Evolutionary conservation across 2,113 vertebrate species (phyloP).

Genomic region (Oryzias javanicus): DNA sequence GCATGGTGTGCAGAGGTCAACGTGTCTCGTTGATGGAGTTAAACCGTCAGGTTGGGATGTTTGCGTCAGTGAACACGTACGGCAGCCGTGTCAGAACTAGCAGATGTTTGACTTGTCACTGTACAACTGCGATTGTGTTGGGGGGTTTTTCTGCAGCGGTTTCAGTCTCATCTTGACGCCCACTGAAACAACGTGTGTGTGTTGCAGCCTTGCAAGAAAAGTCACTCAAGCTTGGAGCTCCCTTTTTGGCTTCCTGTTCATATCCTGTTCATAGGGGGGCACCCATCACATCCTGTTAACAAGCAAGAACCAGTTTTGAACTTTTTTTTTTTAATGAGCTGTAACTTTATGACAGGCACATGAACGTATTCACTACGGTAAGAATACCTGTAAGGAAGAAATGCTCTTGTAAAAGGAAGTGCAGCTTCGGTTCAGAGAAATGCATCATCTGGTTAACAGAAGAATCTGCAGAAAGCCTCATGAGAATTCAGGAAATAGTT

Average conservation of each 20-base stretch:
- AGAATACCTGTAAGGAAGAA: too few species aligned
- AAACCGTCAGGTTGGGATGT: neutral
- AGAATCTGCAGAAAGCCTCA: too few species aligned
- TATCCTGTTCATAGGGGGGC: constrained; percentile 31
- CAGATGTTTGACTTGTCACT: constrained; percentile 16
- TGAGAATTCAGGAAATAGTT: too few species aligned
- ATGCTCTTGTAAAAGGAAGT: too few species aligned
- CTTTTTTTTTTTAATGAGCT: too few species aligned
- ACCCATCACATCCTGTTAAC: constrained; percentile 25
- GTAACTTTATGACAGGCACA: too few species aligned
- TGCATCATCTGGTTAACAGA: too few species aligned
- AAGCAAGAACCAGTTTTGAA: neutral
- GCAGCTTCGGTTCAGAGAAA: too few species aligned
- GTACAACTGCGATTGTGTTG: constrained; percentile 39
- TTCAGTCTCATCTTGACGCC: constrained; percentile 33
- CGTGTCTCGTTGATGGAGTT: neutral
- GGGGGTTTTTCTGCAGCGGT: constrained; percentile 44
- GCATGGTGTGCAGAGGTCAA: neutral
- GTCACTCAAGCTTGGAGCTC: constrained; percentile 47
- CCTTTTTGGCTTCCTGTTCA: constrained; percentile 60
- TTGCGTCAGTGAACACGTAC: neutral
- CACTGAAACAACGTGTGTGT: constrained; percentile 22
- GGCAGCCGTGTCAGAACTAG: neutral
- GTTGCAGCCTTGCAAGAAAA: constrained; percentile 44
- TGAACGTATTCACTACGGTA: too few species aligned